Conservation (phyloP, 2,113 vertebrate genomes). For the Callopanchax toddi region DNA sequence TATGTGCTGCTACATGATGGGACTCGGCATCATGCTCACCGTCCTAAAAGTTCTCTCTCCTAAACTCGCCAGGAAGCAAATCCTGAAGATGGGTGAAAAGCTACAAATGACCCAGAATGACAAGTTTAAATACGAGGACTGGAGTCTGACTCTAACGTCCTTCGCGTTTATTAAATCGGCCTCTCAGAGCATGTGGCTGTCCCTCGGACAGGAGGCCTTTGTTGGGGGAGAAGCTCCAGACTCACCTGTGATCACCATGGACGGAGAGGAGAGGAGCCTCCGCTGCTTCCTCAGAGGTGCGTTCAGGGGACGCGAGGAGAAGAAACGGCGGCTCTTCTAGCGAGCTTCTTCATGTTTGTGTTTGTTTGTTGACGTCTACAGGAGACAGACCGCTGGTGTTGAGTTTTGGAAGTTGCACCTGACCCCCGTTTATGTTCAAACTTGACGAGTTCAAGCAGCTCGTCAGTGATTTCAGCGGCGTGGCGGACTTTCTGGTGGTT, state of each 20-base stretch:
- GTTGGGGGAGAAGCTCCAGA: constrained; percentile 83
- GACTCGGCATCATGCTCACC: constrained; percentile 37
- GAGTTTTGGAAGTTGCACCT: constrained; percentile 94
- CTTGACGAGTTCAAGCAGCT: constrained; percentile 92
- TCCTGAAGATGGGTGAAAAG: constrained; percentile 77
- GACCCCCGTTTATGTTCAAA: constrained; percentile 93
- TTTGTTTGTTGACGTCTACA: constrained; percentile 40
- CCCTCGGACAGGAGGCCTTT: constrained; percentile 82
- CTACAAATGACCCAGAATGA: constrained; percentile 81
- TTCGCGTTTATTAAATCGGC: constrained; percentile 77
- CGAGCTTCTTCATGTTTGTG: not conserved
- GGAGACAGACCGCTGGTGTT: constrained; percentile 86
- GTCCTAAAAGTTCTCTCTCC: constrained; percentile 80
- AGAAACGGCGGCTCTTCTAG: not conserved
- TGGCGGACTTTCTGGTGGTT: constrained; percentile 90
- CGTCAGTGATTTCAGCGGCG: constrained; percentile 83
- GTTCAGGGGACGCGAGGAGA: not conserved
- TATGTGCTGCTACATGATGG: constrained; percentile 14
- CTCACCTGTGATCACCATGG: constrained; percentile 75
- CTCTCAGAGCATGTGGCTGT: constrained; percentile 78
- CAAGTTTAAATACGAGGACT: constrained; percentile 86
- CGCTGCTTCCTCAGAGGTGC: constrained; percentile 83
- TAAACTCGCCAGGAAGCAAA: constrained; percentile 64
- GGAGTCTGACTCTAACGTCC: constrained; percentile 83
- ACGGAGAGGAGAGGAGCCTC: constrained; percentile 69